phyloP scores from a whole-genome alignment of 2,888 invertebrate genomes.

The Eupithecia subfuscata region DNA sequence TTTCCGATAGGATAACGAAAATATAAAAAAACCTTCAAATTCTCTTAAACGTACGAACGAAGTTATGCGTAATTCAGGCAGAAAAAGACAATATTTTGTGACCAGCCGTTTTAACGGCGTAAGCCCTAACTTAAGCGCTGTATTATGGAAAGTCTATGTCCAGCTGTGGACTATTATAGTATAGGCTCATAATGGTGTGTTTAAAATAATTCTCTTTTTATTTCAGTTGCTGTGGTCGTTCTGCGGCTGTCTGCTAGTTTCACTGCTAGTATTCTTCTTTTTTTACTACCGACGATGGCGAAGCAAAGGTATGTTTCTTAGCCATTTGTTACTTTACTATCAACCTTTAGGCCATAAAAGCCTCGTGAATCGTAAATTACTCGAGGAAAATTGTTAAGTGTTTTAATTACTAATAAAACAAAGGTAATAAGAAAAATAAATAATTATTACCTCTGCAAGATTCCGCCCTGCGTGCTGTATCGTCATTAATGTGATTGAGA shows the following conservation, averaged over 20 bases:
- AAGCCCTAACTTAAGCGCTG: neutral
- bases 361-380: too few relatives aligned
- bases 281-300: slow-evolving; percentile 81
- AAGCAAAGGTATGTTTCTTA: slow-evolving; percentile 48
- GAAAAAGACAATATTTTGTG: neutral
- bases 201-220: slow-evolving; percentile 11
- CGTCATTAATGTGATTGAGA: neutral
- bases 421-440: neutral
- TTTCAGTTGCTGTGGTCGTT: slow-evolving; percentile 79
- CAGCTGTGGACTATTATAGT: too few relatives aligned
- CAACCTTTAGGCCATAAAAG: too few relatives aligned
- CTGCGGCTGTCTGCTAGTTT: slow-evolving; percentile 74
- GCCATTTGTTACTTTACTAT: neutral
- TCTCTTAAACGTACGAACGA: neutral
- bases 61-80: neutral
- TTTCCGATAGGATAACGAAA: neutral
- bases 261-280: slow-evolving; percentile 78
- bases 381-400: neutral
- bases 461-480: neutral
- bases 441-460: neutral
- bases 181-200: neutral
- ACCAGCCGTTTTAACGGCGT: neutral
- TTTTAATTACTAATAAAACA: neutral
- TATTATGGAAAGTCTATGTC: neutral
- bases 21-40: neutral